These are phyloP conservation scores for Watsonalla binaria DNA, from an alignment of 2,888 invertebrate genomes.

Conservation along the genomic window DNA sequence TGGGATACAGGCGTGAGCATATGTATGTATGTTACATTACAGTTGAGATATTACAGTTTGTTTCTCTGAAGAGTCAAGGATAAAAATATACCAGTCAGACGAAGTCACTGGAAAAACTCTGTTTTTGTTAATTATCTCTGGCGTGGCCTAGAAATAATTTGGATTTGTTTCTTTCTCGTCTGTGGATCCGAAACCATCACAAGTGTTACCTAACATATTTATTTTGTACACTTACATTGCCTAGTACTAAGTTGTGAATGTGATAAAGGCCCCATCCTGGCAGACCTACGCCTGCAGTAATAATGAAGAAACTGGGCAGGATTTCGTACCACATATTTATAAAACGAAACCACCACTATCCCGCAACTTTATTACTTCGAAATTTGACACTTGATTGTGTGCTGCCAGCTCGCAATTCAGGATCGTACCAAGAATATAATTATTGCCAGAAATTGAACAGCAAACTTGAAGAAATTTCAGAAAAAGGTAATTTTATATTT, in stretches of 20 bases:
- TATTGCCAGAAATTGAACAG: conserved; percentile 9
- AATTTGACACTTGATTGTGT: conserved; percentile 26
- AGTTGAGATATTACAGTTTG: too few species aligned
- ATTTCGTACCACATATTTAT: conserved; percentile 85
- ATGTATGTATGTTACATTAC: too few species aligned
- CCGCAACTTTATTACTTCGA: too few species aligned
- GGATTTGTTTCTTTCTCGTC: conserved; percentile 7
- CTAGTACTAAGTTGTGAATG: conserved; percentile 78
- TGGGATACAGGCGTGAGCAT: too few species aligned
- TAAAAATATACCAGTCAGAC: too few species aligned
- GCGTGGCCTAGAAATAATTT: conserved; percentile 2
- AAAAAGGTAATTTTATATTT: not conserved
- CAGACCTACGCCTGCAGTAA: conserved; percentile 77
- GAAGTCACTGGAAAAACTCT: too few species aligned
- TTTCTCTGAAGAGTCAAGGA: too few species aligned
- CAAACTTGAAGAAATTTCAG: conserved; percentile 3
- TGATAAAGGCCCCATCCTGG: conserved; percentile 82
- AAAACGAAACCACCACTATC: conserved; percentile 1
- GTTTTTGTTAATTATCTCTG: conserved; percentile 11
- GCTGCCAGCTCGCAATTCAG: conserved; percentile 31
- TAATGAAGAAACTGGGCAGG: conserved; percentile 80
- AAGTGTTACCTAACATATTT: conserved; percentile 55
- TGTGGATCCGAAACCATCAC: conserved; percentile 3
- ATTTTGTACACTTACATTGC: conserved; percentile 80
- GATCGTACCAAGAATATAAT: conserved; percentile 14